Base-by-base conservation (phyloP, 2,797 vertebrate genomes). In the Gadopsis marmoratus region DNA sequence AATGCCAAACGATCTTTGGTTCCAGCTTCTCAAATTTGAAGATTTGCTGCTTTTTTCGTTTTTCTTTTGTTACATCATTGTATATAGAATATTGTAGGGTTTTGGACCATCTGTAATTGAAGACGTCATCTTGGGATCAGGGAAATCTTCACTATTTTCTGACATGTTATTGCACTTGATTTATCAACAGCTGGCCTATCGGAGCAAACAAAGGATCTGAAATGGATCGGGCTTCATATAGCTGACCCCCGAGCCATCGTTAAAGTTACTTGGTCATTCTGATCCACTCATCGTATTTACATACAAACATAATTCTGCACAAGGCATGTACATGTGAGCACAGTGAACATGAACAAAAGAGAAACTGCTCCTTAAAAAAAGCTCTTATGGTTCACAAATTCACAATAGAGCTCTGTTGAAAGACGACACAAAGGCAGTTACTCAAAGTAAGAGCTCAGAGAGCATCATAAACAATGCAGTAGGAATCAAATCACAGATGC, bases 401-500 rank as follows among this genome's bases (percentile, higher is more conserved):
- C 74, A 72, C 67, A 53, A 33, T 5, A 33, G 54, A 63, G 41
- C 35, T 58, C n/a, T 19, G 33, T 31, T 76, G 55, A 77, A 85
- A 51, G 17, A 76, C 2, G 11, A 55, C 64, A 64, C 41, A 39
- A 51, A 54, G 64, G 58, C 17, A 63, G 48, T 41, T 41, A 67
- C 26, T 70, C 56, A 81, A 74, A 72, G 71, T 21, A 35, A 76
- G 43, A 78, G 53, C 74, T 51, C 13, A 26, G 5, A 68, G 23
- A 67, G 43, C 13, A n/a, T 47, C 50, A 75, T 39, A 59, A 81
- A 81, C 48, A 83, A 68, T 60, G 50, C 72, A 76, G 71, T 1
- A 67, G 26, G 72, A 74, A 56, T 83, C 45, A 67, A 81, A 76
- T 66, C 31, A 77, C 65, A 72, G 58, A 55, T 67, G 39, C 3